These are phyloP conservation scores for Perdix hodgsoniae DNA, from an alignment of 2,797 vertebrate species.

Conservation along the genomic window DNA sequence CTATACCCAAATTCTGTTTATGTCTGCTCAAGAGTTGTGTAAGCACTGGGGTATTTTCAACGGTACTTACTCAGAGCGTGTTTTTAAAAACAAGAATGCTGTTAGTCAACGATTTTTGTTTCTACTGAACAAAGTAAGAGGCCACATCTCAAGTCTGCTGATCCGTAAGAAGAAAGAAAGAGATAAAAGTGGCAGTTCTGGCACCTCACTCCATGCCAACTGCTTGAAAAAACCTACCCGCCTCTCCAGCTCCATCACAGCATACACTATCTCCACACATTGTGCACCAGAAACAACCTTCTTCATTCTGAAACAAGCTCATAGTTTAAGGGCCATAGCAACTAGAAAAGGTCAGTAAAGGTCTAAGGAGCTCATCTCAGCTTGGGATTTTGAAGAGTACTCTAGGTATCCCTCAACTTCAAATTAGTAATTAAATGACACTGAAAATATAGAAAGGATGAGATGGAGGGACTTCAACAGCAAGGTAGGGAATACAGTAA, in stretches of 20 bases:
- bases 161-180: background rate
- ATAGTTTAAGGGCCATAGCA: background rate
- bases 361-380: background rate
- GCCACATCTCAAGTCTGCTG: background rate
- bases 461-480: background rate
- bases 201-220: background rate
- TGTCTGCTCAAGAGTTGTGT: background rate
- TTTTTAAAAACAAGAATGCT: background rate
- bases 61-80: background rate
- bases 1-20: background rate
- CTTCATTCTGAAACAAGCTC: background rate
- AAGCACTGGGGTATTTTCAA: background rate
- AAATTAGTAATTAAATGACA: background rate
- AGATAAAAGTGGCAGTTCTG: background rate
- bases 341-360: background rate
- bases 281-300: background rate
- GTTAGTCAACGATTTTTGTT: background rate
- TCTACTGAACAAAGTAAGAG: background rate
- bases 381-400: background rate
- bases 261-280: fast-evolving
- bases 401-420: background rate
- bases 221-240: background rate
- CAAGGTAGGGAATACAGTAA: background rate
- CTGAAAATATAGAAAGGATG: background rate
- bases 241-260: background rate